Percentiles rank a stretch among this genome's conserved stretches.
Conservation (phyloP, 53 echinoderm and acorn worm genomes). For the Apostichopus leukothele region DNA sequence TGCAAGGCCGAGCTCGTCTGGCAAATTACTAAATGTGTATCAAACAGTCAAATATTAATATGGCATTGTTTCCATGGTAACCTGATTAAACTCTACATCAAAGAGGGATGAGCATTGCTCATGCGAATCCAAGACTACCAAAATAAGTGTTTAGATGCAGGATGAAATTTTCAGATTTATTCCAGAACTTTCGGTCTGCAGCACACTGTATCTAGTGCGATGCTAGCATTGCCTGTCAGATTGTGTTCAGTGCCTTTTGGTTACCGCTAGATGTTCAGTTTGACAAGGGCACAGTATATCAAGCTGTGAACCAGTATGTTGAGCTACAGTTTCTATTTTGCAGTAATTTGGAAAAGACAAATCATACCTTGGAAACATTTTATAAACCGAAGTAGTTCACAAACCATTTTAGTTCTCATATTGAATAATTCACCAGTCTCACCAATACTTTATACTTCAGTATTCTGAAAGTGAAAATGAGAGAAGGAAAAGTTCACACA, state of each 20-base stretch:
- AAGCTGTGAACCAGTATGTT: no score
- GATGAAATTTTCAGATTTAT: neutral
- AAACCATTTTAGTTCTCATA: no score
- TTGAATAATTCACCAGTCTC: no score
- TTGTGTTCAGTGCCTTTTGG: neutral
- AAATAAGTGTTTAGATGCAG: neutral
- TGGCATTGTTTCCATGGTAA: conserved; percentile 26
- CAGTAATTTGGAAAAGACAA: no score
- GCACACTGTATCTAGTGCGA: neutral
- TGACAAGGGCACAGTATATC: no score
- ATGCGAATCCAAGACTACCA: neutral
- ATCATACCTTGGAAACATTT: no score
- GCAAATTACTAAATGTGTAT: conserved; percentile 33
- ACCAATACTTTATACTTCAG: no score
- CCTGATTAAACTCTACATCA: conserved; percentile 2
- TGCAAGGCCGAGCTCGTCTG: conserved; percentile 17
- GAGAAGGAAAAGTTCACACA: no score
- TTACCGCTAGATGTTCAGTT: no score
- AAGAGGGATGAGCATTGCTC: neutral
- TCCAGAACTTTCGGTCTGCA: neutral
- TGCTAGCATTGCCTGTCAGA: neutral
- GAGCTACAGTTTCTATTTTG: no score
- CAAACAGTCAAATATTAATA: conserved; percentile 35
- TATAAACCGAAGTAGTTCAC: no score
- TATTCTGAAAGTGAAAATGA: no score